A percentile compares a stretch with the other conserved stretches of the same genome.
These are phyloP conservation scores for Climacteris rufus DNA, from an alignment of 2,113 vertebrate species.

Conservation along the genomic window DNA sequence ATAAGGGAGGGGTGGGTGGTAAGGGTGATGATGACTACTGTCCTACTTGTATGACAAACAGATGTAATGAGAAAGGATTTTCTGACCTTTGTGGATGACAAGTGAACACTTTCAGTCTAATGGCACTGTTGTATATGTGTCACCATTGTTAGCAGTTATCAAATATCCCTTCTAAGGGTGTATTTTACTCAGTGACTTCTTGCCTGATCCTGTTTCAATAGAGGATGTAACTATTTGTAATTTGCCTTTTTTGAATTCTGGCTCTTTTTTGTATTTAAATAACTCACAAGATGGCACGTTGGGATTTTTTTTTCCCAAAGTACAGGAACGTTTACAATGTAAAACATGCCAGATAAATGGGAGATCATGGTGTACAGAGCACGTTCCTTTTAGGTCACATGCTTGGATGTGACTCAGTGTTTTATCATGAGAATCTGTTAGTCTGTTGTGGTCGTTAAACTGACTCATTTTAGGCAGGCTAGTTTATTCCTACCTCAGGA, in stretches of 20 bases:
- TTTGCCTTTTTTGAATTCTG: not conserved
- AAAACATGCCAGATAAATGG: not conserved
- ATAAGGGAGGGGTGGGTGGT: not conserved
- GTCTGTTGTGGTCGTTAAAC: not conserved
- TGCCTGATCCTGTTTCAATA: not conserved
- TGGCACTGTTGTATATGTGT: not conserved
- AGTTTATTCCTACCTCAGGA: not conserved
- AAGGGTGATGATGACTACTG: not conserved
- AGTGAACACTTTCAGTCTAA: not conserved
- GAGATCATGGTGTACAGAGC: not conserved
- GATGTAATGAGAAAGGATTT: not conserved
- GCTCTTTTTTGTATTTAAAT: not conserved
- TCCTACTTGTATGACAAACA: not conserved
- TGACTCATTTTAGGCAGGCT: conserved; percentile 15
- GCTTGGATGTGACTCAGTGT: conserved; percentile 15
- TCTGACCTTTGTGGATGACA: not conserved
- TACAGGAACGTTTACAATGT: not conserved
- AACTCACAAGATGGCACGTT: not conserved
- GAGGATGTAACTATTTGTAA: not conserved
- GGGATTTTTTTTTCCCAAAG: not conserved
- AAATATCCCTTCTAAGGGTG: not conserved
- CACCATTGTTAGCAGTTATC: not conserved
- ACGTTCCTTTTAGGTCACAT: not conserved
- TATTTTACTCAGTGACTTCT: not conserved
- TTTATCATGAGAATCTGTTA: not conserved